Conservation (phyloP, 2,888 invertebrate genomes). For the Ectemnius continuus region DNA sequence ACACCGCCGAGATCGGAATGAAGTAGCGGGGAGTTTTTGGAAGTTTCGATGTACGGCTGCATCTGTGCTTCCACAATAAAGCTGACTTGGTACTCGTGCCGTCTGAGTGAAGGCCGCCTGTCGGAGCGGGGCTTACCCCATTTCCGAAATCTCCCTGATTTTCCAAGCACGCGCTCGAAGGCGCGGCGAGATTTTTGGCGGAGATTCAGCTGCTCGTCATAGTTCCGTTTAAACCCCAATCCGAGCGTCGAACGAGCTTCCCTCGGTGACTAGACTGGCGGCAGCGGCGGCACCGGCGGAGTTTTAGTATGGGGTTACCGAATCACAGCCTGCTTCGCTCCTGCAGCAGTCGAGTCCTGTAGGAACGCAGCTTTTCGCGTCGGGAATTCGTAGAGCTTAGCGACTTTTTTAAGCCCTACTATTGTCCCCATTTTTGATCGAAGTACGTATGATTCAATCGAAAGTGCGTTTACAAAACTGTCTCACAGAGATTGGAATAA, state of each 20-base stretch:
- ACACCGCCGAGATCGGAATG: neutral
- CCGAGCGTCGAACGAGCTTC: slow-evolving; percentile 17
- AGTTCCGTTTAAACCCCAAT: slow-evolving; percentile 21
- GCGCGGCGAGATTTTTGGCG: slow-evolving; percentile 2
- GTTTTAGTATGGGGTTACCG: slow-evolving; percentile 11
- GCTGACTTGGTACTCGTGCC: too few species aligned
- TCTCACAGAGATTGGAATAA: too few species aligned
- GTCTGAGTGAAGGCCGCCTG: too few species aligned
- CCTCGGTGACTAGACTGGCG: slow-evolving; percentile 5
- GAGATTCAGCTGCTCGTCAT: slow-evolving; percentile 13
- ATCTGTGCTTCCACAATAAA: neutral
- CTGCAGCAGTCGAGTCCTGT: too few species aligned
- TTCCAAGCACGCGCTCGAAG: neutral
- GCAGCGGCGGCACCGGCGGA: slow-evolving; percentile 18
- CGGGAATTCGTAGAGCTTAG: neutral
- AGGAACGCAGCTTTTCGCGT: too few species aligned
- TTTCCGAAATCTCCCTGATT: slow-evolving; percentile 8
- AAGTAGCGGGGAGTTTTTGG: neutral
- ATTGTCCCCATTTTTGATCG: neutral
- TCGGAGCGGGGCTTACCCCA: slow-evolving; percentile 5
- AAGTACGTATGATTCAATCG: neutral
- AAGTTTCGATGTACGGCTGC: neutral
- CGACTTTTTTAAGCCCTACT: neutral
- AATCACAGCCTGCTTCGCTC: too few species aligned
- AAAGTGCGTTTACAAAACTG: neutral